Base-by-base conservation (phyloP, 2,797 vertebrate genomes). In the Balearica regulorum region DNA sequence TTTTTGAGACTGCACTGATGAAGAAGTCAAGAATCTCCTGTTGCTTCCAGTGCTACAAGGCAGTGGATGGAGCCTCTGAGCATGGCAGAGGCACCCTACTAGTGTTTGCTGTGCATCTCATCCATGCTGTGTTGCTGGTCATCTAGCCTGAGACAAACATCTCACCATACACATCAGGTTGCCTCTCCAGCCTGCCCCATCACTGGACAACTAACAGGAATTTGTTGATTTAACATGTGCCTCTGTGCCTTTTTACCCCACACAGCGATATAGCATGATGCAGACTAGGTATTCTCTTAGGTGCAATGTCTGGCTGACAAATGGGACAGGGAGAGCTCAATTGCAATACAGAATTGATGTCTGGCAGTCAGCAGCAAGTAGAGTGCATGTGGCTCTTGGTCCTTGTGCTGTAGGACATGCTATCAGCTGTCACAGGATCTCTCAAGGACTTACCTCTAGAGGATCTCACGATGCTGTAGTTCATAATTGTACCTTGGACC, bases 191-290 rank as follows among this genome's bases (percentile, higher is more conserved):
- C 37, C 57, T 73, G 14, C 39, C 20, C 26, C 17, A 8, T 31
- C 65, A 37, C 60, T 58, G 53, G 39, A 24, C 18, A 81, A 25
- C 25, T 46, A 65, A 5, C 10, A 17, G 25, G 13, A 72, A 61
- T 80, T 1, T 64, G 11, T 31, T 83, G 13, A 17, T 70, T 72
- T 89, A 35, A 64, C 83, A 29, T 31, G 21, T 69, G 18, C 54
- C 64, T 83, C 6, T 0, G 0, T 79, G 41, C 6, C 17, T 12
- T 48, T 80, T 64, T 64, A 61, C 16, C 43, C 15, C 31, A 19
- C 14, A 12, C 0, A 80, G 37, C 16, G 49, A 10, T n/a, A 58
- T 1, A 7, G 15, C n/a, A 33, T 29, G n/a, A 46, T 61, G 46
- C 7, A 10, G 55, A 49, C 29, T 14, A 41, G 13, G 10, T 61